Evolutionary conservation across 2,888 invertebrate genomes (phyloP), one percentile per base, ranked within the genome.

Genomic region (Cryptus viduatorius): DNA sequence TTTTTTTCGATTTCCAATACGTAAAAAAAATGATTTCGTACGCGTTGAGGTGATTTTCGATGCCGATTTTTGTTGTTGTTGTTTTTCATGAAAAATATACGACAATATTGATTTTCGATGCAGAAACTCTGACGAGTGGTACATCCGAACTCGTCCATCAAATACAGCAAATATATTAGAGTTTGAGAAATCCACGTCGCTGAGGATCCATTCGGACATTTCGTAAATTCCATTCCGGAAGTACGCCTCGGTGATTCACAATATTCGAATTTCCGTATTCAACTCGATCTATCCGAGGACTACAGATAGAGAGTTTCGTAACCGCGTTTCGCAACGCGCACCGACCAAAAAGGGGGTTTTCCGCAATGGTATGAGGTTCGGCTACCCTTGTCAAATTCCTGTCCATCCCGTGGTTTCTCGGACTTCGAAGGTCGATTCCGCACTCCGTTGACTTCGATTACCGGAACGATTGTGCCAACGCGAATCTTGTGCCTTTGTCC

Each of bases 261-360:
- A 81, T 76, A 61, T 79, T 80, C 72, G 80, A 48, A 84, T 84
- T 84, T 84, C 76, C 71, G 80, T 65, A 72, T 80, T 68, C 80
- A 29, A 46, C 10, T 76, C 76, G 69, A 84, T 72, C 61, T 79
- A 77, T 59, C 16, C 65, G 79, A 65, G 19, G 31, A 56, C 48
- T 67, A 46, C 42, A 67, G 37, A 72, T 79, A 56, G 67, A 80
- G 79, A 84, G 83, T 84, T 84, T 80, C 72, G 77, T 72, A 80
- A 84, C 83, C 83, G 71, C 81, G 76, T 68, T 76, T 53, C 76
- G 75, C 69, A 37, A 31, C 59, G 75, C 56, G 29, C 50, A 29
- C 67, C 19, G 67, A 44, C 37, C 48, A 46, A 29, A 44, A 59
- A 42, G 56, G 67, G 10, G 56, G 37, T 8, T 12, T 31, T 4